Evolutionary conservation across 2,113 vertebrate species (phyloP), one percentile per base, ranked within the genome.

Genomic region (Nanger granti): DNA sequence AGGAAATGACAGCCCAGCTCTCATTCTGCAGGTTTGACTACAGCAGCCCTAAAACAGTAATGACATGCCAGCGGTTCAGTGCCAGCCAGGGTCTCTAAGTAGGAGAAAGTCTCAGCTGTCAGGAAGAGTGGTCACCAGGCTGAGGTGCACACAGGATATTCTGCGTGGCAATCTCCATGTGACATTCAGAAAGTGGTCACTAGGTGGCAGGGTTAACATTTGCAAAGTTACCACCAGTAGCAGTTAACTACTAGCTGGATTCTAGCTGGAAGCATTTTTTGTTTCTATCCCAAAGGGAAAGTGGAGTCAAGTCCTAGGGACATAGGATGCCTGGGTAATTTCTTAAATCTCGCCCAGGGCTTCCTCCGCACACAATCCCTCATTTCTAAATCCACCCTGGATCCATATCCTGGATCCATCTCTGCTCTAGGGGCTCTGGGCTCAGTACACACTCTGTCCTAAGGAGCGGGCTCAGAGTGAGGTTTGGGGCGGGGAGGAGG

Each of bases 171-270:
- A 29, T 57, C 49, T 82, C 22, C 20, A 55, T 0, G 31, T 89
- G 96, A 54, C 18, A 85, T 97, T 96, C 93, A 79, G 49, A 95
- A 96, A 92, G 29, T 49, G 47, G 93, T 37, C 98, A 97, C 97
- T 98, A 98, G 98, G 96, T 98, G 98, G 98, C 98, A 98, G 97
- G 83, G n/a, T 93, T 83, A 92, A 59, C 97, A 98, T 98, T 94
- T 93, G 90, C 93, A 96, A 98, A 95, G 47, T 79, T 83, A 64
- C 34, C 31, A 52, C 85, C 18, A 31, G 37, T 2, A 34, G 31
- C 80, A 54, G 80, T 54, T 34, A 83, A 22, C 49, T 54, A 34
- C 49, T 12, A 2, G 79, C 44, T 4, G 15, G 37, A 2, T 5
- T 18, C 37, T 8, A 5, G 79, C 28, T 52, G 29, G 17, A 34